Percentiles rank a stretch among this genome's conserved stretches.
Conservation (phyloP, 2,888 invertebrate genomes). For the Meloe dianella region DNA sequence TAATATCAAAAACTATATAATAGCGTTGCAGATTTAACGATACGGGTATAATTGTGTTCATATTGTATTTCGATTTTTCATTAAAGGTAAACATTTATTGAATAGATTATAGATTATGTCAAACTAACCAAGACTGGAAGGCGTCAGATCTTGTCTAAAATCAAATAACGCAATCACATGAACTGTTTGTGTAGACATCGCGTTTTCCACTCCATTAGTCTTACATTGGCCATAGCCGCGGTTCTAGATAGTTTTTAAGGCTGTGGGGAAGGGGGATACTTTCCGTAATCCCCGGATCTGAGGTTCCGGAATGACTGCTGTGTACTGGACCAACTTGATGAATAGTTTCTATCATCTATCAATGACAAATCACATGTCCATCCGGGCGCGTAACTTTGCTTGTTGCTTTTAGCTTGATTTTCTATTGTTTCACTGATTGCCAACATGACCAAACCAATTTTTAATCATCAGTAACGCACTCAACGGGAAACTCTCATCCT, state of each 20-base stretch:
- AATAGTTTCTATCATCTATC: slow-evolving; percentile 58
- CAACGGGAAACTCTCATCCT: slow-evolving; percentile 11
- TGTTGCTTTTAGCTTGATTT: slow-evolving; percentile 38
- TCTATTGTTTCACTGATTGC: slow-evolving; percentile 42
- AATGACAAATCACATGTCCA: slow-evolving; percentile 60
- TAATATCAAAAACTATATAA: neutral
- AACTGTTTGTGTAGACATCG: slow-evolving; percentile 53
- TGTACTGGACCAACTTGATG: slow-evolving; percentile 54
- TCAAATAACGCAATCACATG: slow-evolving; percentile 46
- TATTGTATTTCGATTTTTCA: slow-evolving; percentile 22
- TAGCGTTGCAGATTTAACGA: neutral
- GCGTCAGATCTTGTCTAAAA: slow-evolving; percentile 32
- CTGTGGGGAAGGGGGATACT: slow-evolving; percentile 7
- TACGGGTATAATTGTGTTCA: slow-evolving; percentile 19
- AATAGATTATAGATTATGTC: slow-evolving; percentile 16
- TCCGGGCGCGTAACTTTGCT: slow-evolving; percentile 44
- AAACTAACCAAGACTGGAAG: slow-evolving; percentile 15
- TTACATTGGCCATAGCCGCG: slow-evolving; percentile 46
- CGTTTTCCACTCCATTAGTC: slow-evolving; percentile 55
- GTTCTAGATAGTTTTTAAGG: slow-evolving; percentile 27
- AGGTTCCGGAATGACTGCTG: slow-evolving; percentile 44
- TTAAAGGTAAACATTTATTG: slow-evolving; percentile 10
- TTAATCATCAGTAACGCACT: slow-evolving; percentile 15
- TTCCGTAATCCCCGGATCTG: slow-evolving; percentile 37
- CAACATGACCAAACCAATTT: slow-evolving; percentile 29